Evolutionary conservation across 2,888 invertebrate species (phyloP), one percentile per base, ranked within the genome.

Genomic region (Geophilus truncorum): DNA sequence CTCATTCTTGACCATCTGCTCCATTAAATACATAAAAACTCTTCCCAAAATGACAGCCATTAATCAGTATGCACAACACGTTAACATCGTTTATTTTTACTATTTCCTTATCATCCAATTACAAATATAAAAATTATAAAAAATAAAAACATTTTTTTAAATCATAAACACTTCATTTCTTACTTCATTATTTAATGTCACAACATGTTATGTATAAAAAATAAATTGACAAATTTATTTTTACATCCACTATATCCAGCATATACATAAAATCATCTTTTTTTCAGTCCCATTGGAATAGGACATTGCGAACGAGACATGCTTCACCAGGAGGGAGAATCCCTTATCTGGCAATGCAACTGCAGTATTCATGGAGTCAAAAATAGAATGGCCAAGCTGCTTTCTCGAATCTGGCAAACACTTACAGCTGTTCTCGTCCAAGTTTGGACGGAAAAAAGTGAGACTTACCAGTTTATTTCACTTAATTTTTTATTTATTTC

Each of bases 331-430:
- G 21, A 57, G 57, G 5, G 15, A 57, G 57, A 57, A 57, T 21
- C 57, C 57, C 57, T 57, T 57, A 57, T 57, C 57, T 57, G 57
- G 57, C 57, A 57, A 57, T 57, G 57, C 57, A 57, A 57, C 57
- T 57, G 23, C 57, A 57, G 57, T 57, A 57, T 57, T 57, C 23
- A 18, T 9, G 18, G 57, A 21, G 57, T 57, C 57, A 57, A 57
- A 57, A 57, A 57, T 57, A 57, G 57, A 57, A 57, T 57, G 57
- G 57, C 57, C 57, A 57, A 57, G 18, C 57, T 18, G 57, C 57
- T 57, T 57, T 57, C 57, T 57, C 57, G 57, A 57, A 57, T 57
- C 57, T 57, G 57, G 57, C 57, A 57, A 18, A 57, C 57, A 57
- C 57, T 57, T 57, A 18, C 57, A 57, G 57, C 57, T 57, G 57